Base-by-base conservation (phyloP, 2,797 vertebrate genomes). In the Trachurus trachurus region DNA sequence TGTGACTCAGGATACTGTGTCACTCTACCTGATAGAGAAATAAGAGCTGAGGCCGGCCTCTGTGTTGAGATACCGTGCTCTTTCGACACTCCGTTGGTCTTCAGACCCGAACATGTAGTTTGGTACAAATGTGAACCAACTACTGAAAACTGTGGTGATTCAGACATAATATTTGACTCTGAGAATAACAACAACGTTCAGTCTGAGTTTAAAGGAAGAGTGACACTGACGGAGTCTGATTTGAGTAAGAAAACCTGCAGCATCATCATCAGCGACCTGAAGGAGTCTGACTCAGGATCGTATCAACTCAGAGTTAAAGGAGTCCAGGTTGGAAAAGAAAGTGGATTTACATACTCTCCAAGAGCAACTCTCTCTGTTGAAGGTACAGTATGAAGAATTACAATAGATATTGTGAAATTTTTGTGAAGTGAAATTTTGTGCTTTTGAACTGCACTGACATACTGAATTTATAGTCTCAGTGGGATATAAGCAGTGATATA, bases 301-400 rank as follows among this genome's bases (percentile, higher is more conserved):
- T 92, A 89, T 83, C 64, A 62, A 5, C 5, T 90, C 52, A 81
- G 80, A 86, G 45, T 88, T 21, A 57, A 16, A 42, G 52, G 74
- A 13, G 0, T 16, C 0, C 0, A 0, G 0, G 0, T 0, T 17
- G 0, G 2, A 1, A 1, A 0, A 0, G 0, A 0, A 0, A 0
- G 2, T 4, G 60, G 62, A 74, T 83, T 31, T 19, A 52, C 26
- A 31, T 87, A 9, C 29, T 0, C 0, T 2, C 0, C 0, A 9
- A 67, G 0, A 66, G 8, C 64, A 47, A 29, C 0, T 2, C 2
- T 92, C 56, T 40, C 16, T 15, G 58, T 92, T 16, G 50, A 29
- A 84, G 74, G 89, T 90, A n/a, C n/a, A n/a, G n/a, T n/a, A 81
- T 17, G 66, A 37, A 22, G 22, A 22, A 13, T 5, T 6, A 54